A percentile compares a stretch with the other conserved stretches of the same genome.
Evolutionary conservation across 2,797 vertebrate genomes (phyloP).

Genomic region (Serranus cabrilla): DNA sequence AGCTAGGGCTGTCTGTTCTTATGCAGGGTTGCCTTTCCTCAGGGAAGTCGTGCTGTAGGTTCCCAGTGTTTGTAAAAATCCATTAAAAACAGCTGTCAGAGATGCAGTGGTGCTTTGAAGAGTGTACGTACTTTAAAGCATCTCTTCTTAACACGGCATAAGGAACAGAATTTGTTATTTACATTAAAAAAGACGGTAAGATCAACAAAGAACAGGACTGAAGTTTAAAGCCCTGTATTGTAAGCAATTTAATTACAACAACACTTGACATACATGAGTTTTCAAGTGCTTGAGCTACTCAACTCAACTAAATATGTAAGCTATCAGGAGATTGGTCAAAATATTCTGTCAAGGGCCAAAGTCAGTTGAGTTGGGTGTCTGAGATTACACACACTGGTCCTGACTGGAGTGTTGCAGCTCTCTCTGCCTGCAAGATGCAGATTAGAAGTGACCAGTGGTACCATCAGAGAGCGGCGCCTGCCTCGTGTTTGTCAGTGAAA

Average conservation of each 20-base stretch:
- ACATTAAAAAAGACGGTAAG: neutral
- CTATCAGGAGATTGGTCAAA: slow-evolving; percentile 63
- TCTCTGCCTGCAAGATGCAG: slow-evolving; percentile 76
- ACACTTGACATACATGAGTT: slow-evolving; percentile 7
- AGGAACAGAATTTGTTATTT: neutral
- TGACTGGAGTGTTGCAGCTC: slow-evolving; percentile 66
- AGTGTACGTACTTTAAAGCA: neutral
- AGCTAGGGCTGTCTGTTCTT: slow-evolving; percentile 23
- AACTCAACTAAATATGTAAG: slow-evolving; percentile 49
- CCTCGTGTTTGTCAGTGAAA: slow-evolving; percentile 84
- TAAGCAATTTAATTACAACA: neutral
- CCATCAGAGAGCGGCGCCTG: slow-evolving; percentile 83
- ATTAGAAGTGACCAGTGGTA: slow-evolving; percentile 86
- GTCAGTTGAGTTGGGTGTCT: slow-evolving; percentile 54
- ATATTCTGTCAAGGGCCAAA: slow-evolving; percentile 63
- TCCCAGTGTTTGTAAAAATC: slow-evolving; percentile 38
- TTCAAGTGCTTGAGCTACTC: slow-evolving; percentile 12
- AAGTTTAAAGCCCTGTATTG: neutral
- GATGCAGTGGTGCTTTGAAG: slow-evolving; percentile 34
- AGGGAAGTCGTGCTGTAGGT: slow-evolving; percentile 25
- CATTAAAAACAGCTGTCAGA: slow-evolving; percentile 55
- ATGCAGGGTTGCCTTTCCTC: slow-evolving; percentile 23
- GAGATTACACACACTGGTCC: slow-evolving; percentile 62
- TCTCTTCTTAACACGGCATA: slow-evolving; percentile 2
- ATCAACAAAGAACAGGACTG: neutral